Conservation (phyloP, 2,113 vertebrate genomes). For the Pyrgilauda ruficollis region DNA sequence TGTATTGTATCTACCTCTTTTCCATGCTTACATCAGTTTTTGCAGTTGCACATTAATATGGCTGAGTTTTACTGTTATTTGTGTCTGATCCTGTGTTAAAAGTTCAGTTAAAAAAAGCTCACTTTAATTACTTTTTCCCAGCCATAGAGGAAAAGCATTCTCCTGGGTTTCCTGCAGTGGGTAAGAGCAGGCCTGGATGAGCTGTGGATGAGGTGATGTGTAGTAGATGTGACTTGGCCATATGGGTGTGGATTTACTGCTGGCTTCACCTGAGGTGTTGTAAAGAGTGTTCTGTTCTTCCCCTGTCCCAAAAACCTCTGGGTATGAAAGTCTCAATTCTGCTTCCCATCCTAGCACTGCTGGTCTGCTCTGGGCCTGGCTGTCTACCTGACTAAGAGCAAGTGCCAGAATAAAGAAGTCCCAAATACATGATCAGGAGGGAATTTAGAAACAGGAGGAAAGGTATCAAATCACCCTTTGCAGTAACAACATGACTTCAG, state of each 20-base stretch:
- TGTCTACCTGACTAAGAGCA: background rate
- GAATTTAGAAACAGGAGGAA: background rate
- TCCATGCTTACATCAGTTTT: background rate
- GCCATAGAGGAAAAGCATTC: background rate
- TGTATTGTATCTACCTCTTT: accelerated
- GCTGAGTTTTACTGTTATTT: background rate
- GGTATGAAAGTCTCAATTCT: background rate
- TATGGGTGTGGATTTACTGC: background rate
- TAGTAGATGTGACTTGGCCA: background rate
- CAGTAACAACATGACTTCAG: background rate
- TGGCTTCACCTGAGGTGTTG: background rate
- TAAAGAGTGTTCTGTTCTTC: background rate
- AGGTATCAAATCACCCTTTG: background rate
- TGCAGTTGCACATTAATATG: background rate
- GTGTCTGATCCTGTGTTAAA: background rate
- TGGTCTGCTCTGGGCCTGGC: background rate
- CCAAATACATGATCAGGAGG: background rate
- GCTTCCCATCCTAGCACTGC: background rate
- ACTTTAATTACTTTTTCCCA: background rate
- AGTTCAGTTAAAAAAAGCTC: background rate
- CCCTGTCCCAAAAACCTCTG: background rate
- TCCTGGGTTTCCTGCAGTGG: background rate
- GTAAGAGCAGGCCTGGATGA: background rate
- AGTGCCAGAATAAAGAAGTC: background rate
- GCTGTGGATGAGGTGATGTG: background rate